These are phyloP conservation scores for Nibea coibor DNA, from an alignment of 2,113 vertebrate species.

Conservation along the genomic window DNA sequence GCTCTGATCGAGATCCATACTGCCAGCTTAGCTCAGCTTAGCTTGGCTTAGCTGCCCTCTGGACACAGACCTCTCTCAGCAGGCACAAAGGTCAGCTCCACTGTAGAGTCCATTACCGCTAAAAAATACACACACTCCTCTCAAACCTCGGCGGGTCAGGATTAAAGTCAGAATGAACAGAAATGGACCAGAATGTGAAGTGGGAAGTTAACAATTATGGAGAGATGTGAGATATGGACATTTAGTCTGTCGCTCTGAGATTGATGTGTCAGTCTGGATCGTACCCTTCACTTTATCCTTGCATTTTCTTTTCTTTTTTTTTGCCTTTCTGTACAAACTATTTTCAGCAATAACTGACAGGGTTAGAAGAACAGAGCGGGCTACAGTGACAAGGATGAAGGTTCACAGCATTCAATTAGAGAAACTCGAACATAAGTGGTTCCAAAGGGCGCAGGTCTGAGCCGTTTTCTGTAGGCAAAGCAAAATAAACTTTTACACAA, in stretches of 20 bases:
- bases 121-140: slow-evolving; percentile 48
- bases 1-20: slow-evolving; percentile 75
- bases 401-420: slow-evolving; percentile 29
- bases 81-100: slow-evolving; percentile 63
- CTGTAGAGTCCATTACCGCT: slow-evolving; percentile 59
- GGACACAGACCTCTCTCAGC: slow-evolving; percentile 61
- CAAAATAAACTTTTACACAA: slow-evolving; percentile 26
- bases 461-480: slow-evolving; percentile 17
- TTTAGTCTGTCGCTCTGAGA: slow-evolving; percentile 45
- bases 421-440: slow-evolving; percentile 35
- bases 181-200: slow-evolving; percentile 38
- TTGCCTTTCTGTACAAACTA: slow-evolving; percentile 32
- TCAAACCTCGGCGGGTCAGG: slow-evolving; percentile 41
- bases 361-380: slow-evolving; percentile 2
- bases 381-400: background rate
- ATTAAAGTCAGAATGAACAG: slow-evolving; percentile 47
- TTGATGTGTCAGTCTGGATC: slow-evolving; percentile 49
- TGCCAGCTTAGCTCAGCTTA: slow-evolving; percentile 72
- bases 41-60: slow-evolving; percentile 71
- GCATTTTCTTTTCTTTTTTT: background rate
- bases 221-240: slow-evolving; percentile 38
- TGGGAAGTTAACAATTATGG: slow-evolving; percentile 49
- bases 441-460: slow-evolving; percentile 30
- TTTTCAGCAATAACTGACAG: slow-evolving; percentile 9
- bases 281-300: slow-evolving; percentile 20